phyloP scores from a whole-genome alignment of 2,888 invertebrate species.

The Palloptera scutellata region DNA sequence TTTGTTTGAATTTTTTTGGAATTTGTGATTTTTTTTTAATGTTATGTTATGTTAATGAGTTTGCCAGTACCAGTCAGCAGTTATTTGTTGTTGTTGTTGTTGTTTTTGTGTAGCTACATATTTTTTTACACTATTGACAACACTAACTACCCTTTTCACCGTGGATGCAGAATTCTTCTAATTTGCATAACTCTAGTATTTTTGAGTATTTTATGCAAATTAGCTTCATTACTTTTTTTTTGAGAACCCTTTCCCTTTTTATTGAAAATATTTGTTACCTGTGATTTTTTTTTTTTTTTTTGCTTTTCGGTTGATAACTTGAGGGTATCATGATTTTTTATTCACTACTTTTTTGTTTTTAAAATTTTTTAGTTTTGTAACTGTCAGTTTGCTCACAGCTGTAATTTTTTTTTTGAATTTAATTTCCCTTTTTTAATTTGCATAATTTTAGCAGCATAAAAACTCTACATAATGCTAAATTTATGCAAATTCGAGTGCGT shows the following conservation, averaged over 20 bases:
- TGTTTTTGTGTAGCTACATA: neutral
- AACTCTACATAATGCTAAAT: conserved; percentile 32
- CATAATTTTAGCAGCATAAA: conserved; percentile 29
- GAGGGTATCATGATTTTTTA: neutral
- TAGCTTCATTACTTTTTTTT: conserved; percentile 17
- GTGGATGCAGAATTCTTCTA: no score
- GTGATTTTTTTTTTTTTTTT: conserved; percentile 7
- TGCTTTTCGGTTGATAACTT: neutral
- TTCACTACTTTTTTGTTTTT: neutral
- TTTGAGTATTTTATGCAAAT: conserved; percentile 40
- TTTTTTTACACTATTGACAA: conserved; percentile 11
- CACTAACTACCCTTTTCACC: no score
- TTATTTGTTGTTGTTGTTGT: neutral
- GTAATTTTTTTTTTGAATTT: conserved; percentile 25
- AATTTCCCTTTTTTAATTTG: conserved; percentile 23
- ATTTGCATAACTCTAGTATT: neutral
- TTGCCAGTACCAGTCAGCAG: neutral
- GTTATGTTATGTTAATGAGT: neutral
- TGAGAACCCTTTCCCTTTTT: conserved; percentile 8
- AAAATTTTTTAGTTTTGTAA: neutral
- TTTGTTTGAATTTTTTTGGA: conserved; percentile 22
- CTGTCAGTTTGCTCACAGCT: neutral
- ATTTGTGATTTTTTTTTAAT: conserved; percentile 3
- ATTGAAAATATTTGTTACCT: neutral
- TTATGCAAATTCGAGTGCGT: conserved; percentile 60